These are phyloP conservation scores for Lycorma delicatula DNA, from an alignment of 1,140 invertebrate genomes.

Conservation along the genomic window DNA sequence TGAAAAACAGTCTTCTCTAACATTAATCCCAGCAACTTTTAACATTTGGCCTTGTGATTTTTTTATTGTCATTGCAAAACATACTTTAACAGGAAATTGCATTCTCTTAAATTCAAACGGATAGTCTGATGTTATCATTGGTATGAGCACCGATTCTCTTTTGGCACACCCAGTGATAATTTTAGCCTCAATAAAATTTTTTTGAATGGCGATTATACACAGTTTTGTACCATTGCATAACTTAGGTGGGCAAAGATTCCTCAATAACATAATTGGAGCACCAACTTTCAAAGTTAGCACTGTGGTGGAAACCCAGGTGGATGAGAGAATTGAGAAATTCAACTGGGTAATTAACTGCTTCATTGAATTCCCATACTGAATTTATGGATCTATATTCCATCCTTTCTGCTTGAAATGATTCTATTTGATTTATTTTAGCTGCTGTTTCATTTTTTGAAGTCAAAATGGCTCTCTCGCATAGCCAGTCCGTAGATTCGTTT, in stretches of 20 bases:
- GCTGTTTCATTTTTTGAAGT: constrained; percentile 27
- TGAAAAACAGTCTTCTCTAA: neutral
- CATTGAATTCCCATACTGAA: constrained; percentile 27
- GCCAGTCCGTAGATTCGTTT: constrained; percentile 7
- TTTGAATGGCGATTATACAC: constrained; percentile 33
- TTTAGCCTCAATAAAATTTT: constrained; percentile 27
- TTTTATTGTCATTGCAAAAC: no score
- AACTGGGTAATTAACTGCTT: constrained; percentile 32
- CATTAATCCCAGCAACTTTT: no score
- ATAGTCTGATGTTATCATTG: no score
- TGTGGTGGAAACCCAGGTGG: no score
- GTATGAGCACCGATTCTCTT: constrained; percentile 34
- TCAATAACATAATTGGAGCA: constrained; percentile 38
- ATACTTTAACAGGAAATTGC: no score
- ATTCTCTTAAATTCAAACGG: no score
- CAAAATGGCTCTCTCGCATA: constrained; percentile 26
- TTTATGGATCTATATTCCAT: constrained; percentile 31
- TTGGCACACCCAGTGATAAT: constrained; percentile 34
- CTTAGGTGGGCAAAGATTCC: constrained; percentile 37
- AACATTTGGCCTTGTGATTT: no score
- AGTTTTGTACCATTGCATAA: constrained; percentile 38
- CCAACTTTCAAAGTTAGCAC: constrained; percentile 36
- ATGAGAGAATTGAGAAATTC: constrained; percentile 36
- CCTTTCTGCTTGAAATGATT: constrained; percentile 15
- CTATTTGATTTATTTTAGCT: constrained; percentile 21